Base-by-base conservation (phyloP, 2,797 vertebrate species). In the Botia almorhae region DNA sequence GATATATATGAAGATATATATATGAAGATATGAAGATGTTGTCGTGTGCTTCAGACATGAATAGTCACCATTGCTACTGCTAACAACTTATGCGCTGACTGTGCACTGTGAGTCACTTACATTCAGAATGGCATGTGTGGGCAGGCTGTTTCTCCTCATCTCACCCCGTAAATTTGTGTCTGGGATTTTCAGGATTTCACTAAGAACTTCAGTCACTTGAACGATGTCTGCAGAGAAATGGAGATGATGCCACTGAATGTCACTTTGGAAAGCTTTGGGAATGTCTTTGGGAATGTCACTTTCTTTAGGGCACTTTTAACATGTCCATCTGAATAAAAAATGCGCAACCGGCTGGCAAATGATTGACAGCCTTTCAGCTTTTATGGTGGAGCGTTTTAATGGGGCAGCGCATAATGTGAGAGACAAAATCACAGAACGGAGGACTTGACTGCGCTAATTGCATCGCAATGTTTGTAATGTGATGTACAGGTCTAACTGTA, bases 191-290 rank as follows among this genome's bases (percentile, higher is more conserved):
- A 95, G 88, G 69, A 94, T 85, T 0, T 94, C 93, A 19, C 93
- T 94, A 75, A 97, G 87, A 85, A 89, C 89, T 81, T 96, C 94
- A 0, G 93, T 96, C 88, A 95, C 91, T 1, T 86, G 85, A 2
- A 94, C 89, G 65, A 89, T 93, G 69, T 96, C 96, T 97, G 86
- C 16, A 88, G 36, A 79, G 84, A 86, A 60, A 85, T 78, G 85
- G n/a, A 64, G 64, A 69, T 65, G 6, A 71, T 67, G 39, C 1
- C n/a, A 19, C 23, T 81, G 21, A 81, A 19, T 69, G 46, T 68
- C 63, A 74, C 48, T 50, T 56, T 76, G 12, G 33, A 26, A 7
- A 76, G 61, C 19, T 71, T 26, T 26, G 23, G 23, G 23, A 26
- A 26, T 26, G 23, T 26, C 23, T 1, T 26, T 26, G 23, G 23